Conservation (phyloP, 2,113 vertebrate species). For the human (Homo sapiens) region GRCh38 chr22:49296001-49296500, state of each 20-base stretch:
- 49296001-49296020: not conserved
- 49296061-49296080: too few relatives aligned
- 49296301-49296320: rapidly evolving
- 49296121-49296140: too few relatives aligned
- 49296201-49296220: too few relatives aligned
- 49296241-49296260: not conserved
- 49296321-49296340: not conserved
- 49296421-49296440: rapidly evolving
- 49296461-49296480: too few relatives aligned
- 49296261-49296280: not conserved
- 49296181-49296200: not conserved
- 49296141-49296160: rapidly evolving
- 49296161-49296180: too few relatives aligned
- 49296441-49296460: rapidly evolving
- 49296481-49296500: not conserved
- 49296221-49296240: too few relatives aligned
- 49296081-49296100: not conserved
- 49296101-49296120: not conserved
- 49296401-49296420: not conserved
- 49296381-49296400: rapidly evolving
- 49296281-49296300: not conserved
- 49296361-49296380: rapidly evolving
- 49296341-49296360: not conserved
- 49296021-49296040: not conserved
- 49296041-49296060: rapidly evolving